Conservation (phyloP, 2,113 vertebrate genomes). For the Monarcha castaneiventris region DNA sequence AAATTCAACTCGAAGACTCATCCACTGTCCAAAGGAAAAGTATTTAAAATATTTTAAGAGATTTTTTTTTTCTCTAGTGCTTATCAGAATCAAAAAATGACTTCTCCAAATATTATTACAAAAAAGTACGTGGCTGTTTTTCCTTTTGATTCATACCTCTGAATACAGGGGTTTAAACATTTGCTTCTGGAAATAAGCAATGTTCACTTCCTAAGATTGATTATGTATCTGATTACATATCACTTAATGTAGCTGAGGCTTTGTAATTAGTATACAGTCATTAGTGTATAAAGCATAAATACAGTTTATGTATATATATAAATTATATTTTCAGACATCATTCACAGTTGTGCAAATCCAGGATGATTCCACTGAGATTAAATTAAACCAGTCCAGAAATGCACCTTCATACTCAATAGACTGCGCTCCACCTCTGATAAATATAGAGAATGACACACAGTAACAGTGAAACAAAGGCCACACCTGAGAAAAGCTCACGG, state of each 20-base stretch:
- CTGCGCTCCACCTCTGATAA: neutral
- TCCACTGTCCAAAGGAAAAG: neutral
- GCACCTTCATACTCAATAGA: neutral
- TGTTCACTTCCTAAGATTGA: constrained; percentile 5
- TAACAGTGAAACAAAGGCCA: constrained; percentile 17
- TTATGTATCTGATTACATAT: neutral
- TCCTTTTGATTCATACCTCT: constrained; percentile 2
- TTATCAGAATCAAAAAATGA: neutral
- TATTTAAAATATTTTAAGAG: neutral
- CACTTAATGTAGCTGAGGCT: neutral
- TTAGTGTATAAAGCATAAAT: neutral
- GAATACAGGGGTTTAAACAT: constrained; percentile 30
- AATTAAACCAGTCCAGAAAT: neutral
- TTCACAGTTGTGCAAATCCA: neutral
- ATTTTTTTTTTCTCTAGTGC: neutral
- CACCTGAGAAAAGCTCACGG: constrained; percentile 8
- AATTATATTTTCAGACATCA: neutral
- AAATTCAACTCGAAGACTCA: neutral
- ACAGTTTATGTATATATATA: neutral
- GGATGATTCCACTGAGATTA: neutral
- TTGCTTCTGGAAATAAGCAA: constrained; percentile 53
- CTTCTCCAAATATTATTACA: neutral
- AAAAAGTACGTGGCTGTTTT: neutral
- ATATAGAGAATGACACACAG: neutral
- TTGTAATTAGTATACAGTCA: neutral